Evolutionary conservation across 1,140 invertebrate species (phyloP), one percentile per base, ranked within the genome.

Genomic region (Nasonia giraulti): DNA sequence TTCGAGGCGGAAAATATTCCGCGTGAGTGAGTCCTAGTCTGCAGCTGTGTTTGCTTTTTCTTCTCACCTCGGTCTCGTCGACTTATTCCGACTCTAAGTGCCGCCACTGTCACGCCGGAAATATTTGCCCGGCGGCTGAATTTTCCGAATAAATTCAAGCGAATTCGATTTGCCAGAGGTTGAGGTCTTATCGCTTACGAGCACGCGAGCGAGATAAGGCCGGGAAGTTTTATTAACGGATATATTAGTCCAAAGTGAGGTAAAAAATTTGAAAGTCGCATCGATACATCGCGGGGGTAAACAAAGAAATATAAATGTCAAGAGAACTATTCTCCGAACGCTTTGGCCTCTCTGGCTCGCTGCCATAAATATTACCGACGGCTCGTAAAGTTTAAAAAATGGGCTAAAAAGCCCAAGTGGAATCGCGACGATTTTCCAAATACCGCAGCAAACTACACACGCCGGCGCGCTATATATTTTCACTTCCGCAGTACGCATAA

Each of bases 1-100:
- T 6, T 20, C 37, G 23, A 27, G 17, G 68, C 10, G 37, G 17
- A 75, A 74, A 75, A 75, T 75, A 75, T 75, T 75, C 73, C 73
- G 37, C 73, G 20, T 17, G 73, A 33, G 37, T 33, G 44, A 37
- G 73, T 44, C 14, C 7, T 37, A 37, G 71, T 31, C 33, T 37
- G 33, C 5, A 37, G 33, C 33, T 6, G 3, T 37, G 33, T 37
- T 37, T 37, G 0, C 33, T 44, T 8, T 7, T 44, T 44, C 40
- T 44, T 44, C 37, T 44, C 33, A 8, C 73, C 11, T 33, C 33
- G 27, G 11, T 17, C 40, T 33, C 37, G 5, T 3, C 37, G 31
- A n/a, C 74, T 44, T 75, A 37, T 44, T 75, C 37, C 69, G 12
- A 71, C 23, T 33, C 5, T 33, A 17, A 71, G 17, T 71, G 69